These are phyloP conservation scores for Drosophila formosana DNA, from an alignment of 2,888 invertebrate species.

Conservation along the genomic window DNA sequence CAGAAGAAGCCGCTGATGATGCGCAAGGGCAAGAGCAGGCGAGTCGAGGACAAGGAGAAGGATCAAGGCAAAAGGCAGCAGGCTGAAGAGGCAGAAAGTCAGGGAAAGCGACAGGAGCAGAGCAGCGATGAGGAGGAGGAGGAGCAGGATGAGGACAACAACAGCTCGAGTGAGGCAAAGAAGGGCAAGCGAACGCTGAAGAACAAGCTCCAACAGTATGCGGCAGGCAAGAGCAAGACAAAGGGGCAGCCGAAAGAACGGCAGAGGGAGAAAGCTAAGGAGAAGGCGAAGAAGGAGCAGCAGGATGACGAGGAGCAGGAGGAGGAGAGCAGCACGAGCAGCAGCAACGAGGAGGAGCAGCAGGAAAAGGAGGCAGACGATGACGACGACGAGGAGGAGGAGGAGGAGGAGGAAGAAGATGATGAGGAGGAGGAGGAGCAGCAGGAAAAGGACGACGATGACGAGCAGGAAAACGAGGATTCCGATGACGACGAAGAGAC, in stretches of 20 bases:
- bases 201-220: constrained; percentile 49
- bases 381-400: constrained; percentile 1
- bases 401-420: not conserved
- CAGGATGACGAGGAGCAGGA: constrained; percentile 7
- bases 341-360: constrained; percentile 28
- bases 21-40: constrained; percentile 64
- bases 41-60: constrained; percentile 41
- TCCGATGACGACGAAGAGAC: constrained; percentile 2
- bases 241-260: constrained; percentile 1
- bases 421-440: constrained; percentile 23
- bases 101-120: not conserved
- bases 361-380: constrained; percentile 6
- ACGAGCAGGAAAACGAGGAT: not conserved
- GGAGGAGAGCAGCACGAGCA: constrained; percentile 24
- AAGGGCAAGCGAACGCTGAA: constrained; percentile 4
- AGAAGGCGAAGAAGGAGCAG: not conserved
- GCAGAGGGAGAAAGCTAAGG: constrained; percentile 6
- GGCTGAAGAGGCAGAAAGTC: not conserved
- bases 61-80: constrained; percentile 3
- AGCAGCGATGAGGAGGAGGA: constrained; percentile 45
- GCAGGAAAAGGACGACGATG: constrained; percentile 1
- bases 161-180: constrained; percentile 35
- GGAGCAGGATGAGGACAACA: constrained; percentile 6
- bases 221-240: constrained; percentile 4
- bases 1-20: constrained; percentile 76